Evolutionary conservation across 1,140 invertebrate species (phyloP).

Genomic region (Bursaphelenchus mucronatus): DNA sequence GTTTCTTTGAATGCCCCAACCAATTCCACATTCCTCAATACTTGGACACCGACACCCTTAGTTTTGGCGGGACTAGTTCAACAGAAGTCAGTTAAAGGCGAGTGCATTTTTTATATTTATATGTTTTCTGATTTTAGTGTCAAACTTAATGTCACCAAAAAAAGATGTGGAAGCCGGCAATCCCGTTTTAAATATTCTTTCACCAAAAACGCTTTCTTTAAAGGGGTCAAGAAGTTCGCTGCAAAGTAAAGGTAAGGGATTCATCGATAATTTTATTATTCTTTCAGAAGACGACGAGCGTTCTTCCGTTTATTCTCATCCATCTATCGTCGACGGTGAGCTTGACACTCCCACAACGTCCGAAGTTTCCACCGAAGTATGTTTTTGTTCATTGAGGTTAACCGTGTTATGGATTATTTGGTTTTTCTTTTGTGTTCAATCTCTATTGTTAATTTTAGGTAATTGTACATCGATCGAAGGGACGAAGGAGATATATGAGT

Average conservation of each 20-base stretch:
- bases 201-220: background rate
- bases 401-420: background rate
- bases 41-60: conserved; percentile 57
- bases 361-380: background rate
- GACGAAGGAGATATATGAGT: conserved; percentile 29
- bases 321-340: conserved; percentile 52
- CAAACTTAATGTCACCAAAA: background rate
- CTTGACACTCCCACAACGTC: conserved; percentile 20
- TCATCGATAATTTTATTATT: conserved; percentile 1
- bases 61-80: conserved; percentile 51
- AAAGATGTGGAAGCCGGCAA: too few species aligned
- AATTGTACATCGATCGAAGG: conserved; percentile 43
- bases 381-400: too few species aligned
- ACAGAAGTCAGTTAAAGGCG: conserved; percentile 24
- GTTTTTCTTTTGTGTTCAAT: conserved; percentile 6
- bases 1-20: conserved; percentile 39
- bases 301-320: conserved; percentile 57
- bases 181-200: background rate
- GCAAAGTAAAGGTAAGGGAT: background rate
- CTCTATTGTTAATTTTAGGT: conserved; percentile 30
- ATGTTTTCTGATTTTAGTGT: conserved; percentile 5
- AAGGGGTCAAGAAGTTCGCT: too few species aligned
- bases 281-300: conserved; percentile 47
- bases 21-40: conserved; percentile 51
- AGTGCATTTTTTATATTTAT: background rate